Evolutionary conservation across 2,113 vertebrate genomes (phyloP).

Genomic region (Peromyscus californicus): DNA sequence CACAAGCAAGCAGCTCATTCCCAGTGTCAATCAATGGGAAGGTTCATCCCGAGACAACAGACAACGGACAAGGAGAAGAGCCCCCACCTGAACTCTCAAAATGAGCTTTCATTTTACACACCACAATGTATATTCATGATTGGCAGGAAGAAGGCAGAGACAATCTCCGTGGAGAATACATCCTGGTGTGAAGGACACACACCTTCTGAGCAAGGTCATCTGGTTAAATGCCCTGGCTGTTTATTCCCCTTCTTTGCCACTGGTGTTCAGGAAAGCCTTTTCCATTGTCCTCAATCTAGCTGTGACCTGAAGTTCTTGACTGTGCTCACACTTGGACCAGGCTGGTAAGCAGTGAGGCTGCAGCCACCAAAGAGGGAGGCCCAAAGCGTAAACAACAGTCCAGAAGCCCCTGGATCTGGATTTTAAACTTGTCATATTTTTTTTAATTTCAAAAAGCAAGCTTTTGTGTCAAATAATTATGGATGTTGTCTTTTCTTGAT

Average conservation of each 20-base stretch:
- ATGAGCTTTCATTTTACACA: neutral
- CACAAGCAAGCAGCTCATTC: neutral
- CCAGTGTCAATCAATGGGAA: neutral
- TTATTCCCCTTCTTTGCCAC: no score
- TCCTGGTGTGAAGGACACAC: rapidly evolving
- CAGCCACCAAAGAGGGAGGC: neutral
- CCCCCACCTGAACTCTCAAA: neutral
- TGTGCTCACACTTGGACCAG: neutral
- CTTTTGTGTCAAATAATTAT: neutral
- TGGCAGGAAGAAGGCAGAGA: neutral
- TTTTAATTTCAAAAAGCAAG: neutral
- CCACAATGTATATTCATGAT: neutral
- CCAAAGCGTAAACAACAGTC: neutral
- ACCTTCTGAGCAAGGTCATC: neutral
- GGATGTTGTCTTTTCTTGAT: neutral
- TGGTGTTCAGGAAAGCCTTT: neutral
- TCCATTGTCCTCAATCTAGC: no score
- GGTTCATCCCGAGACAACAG: rapidly evolving
- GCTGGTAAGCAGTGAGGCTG: rapidly evolving
- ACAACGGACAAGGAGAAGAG: neutral
- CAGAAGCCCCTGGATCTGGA: neutral
- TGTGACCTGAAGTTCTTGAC: neutral
- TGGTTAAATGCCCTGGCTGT: rapidly evolving
- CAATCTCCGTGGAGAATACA: rapidly evolving
- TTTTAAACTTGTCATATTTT: neutral